These are phyloP conservation scores for Nerophis lumbriciformis DNA, from an alignment of 2,113 vertebrate species.

Conservation along the genomic window DNA sequence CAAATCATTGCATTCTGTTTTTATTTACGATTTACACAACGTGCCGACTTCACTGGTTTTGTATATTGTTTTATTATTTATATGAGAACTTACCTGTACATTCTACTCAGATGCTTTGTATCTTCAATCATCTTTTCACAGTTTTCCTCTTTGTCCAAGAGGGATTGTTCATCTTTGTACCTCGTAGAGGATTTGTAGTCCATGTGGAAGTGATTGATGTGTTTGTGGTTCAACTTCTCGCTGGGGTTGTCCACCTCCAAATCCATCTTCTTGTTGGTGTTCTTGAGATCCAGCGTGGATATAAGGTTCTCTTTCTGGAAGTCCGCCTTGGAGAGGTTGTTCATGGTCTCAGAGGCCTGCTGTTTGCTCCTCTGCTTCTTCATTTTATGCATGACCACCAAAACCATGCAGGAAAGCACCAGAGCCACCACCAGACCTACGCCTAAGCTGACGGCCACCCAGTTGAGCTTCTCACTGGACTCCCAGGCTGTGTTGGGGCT, in stretches of 20 bases:
- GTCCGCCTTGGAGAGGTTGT: slow-evolving; percentile 86
- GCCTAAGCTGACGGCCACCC: slow-evolving; percentile 80
- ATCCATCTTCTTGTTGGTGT: slow-evolving; percentile 92
- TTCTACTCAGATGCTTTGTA: slow-evolving; percentile 80
- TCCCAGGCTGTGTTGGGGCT: slow-evolving; percentile 64
- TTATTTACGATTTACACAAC: no score
- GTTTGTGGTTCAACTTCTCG: slow-evolving; percentile 92
- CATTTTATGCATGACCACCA: slow-evolving; percentile 74
- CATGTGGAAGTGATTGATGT: slow-evolving; percentile 85
- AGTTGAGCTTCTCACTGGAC: slow-evolving; percentile 56
- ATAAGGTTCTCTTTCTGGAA: slow-evolving; percentile 89
- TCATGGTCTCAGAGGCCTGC: slow-evolving; percentile 86
- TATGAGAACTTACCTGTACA: slow-evolving; percentile 80
- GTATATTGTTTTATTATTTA: background rate
- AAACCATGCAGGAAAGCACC: slow-evolving; percentile 79
- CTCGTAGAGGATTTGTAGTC: slow-evolving; percentile 88
- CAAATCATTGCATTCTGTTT: no score
- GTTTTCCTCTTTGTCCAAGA: slow-evolving; percentile 85
- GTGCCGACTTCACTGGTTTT: no score
- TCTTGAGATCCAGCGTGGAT: slow-evolving; percentile 85
- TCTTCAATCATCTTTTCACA: slow-evolving; percentile 88
- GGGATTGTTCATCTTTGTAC: slow-evolving; percentile 77
- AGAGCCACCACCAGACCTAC: slow-evolving; percentile 80
- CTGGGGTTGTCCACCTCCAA: slow-evolving; percentile 85
- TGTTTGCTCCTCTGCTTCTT: slow-evolving; percentile 74